phyloP scores from a whole-genome alignment of 1,140 invertebrate species.

The Dinothrombium tinctorium region DNA sequence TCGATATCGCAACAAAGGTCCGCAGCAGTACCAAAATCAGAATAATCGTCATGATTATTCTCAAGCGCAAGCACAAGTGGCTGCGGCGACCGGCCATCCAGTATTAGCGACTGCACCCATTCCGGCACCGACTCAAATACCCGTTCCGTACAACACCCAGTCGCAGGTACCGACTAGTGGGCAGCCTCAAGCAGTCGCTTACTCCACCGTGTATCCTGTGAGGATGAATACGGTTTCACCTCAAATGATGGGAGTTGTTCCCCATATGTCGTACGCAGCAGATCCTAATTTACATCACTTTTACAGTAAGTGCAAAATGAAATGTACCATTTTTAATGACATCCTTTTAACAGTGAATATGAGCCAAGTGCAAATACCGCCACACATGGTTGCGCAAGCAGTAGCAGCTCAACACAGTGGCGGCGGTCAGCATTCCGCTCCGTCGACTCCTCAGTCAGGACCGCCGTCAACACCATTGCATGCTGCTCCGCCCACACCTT shows the following conservation, averaged over 20 bases:
- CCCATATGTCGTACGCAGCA: not conserved
- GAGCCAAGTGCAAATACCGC: not conserved
- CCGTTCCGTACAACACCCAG: not conserved
- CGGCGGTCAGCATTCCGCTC: not conserved
- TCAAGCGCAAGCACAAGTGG: constrained; percentile 9
- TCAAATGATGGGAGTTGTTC: not conserved
- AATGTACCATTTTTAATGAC: not conserved
- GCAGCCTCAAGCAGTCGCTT: not conserved
- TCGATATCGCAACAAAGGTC: constrained; percentile 2
- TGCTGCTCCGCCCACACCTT: not conserved
- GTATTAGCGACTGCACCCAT: constrained; percentile 2
- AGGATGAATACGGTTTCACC: not conserved
- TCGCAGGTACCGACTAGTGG: not conserved
- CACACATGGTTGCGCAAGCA: constrained; percentile 1
- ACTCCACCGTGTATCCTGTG: not conserved
- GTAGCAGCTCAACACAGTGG: not conserved
- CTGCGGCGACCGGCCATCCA: constrained; percentile 13
- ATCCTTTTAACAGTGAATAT: not conserved
- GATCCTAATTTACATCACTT: not conserved
- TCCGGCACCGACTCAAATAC: no score
- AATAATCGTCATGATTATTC: constrained; percentile 6
- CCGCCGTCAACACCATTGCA: not conserved
- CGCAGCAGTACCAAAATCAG: constrained; percentile 5
- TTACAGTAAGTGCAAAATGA: not conserved
- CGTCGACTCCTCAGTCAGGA: not conserved